Base-by-base conservation (phyloP, 1,140 invertebrate species). In the Megalopta genalis region DNA sequence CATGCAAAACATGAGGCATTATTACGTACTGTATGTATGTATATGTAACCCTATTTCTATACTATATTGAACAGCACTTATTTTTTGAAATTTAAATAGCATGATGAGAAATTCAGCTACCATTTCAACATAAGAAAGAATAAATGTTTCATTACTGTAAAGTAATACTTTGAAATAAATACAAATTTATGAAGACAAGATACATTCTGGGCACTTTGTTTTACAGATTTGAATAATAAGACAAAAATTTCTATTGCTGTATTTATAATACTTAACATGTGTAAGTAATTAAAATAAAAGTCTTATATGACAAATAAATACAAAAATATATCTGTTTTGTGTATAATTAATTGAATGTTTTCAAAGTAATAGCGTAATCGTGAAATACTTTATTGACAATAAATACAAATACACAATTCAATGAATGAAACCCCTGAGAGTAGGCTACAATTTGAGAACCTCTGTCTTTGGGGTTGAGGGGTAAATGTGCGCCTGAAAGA, bases 401-500 rank as follows among this genome's bases (percentile, higher is more conserved):
- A 42, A 57, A 14, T 42, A 23, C 1, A 32, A 1, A 46, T 42
- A 46, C 42, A 46, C 9, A 65, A 65, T 39, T 23, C 12, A 10
- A 65, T 23, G 4, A n/a, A 21, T 39, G 54, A 49, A 37, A 73
- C 39, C 59, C 70, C 7, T 10, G 21, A 9, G 8, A 18, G 27
- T 18, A 49, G 18, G 23, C 25, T 8, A 60, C n/a, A 32, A 73
- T 63, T 72, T 73, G 70, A 73, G 70, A 73, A 63, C 59, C 70
- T 7, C 70, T 73, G 70, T n/a, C 12, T n/a, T 65, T 21, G 14
- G 39, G 37, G 54, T 46, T 77, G 25, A 57, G 54, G 74, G 54
- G 65, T 77, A 69, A 69, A 39, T 16, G 10, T 72, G 88, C 88
- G 87, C 86, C 86, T 87, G 77, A 54, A 75, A 81, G 67, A 83